Percentiles rank a stretch among this genome's conserved stretches.
phyloP scores from a whole-genome alignment of 2,113 vertebrate genomes.

The Catharus bicknelli region DNA sequence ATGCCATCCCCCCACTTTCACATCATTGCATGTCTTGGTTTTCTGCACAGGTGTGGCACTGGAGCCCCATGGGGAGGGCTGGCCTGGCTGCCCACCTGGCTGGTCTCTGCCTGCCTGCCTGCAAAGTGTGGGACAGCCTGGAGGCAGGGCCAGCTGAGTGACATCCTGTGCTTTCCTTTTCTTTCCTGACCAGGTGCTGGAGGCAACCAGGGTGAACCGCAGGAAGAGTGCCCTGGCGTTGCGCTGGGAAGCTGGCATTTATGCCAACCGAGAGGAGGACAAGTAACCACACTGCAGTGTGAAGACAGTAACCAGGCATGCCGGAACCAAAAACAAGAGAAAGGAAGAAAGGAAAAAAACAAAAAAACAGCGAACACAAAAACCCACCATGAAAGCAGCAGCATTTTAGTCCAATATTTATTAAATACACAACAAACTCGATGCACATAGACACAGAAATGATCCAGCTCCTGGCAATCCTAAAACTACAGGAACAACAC shows the following conservation, averaged over 20 bases:
- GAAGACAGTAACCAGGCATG: conserved; percentile 14
- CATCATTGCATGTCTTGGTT: not conserved
- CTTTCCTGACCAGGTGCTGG: conserved; percentile 84
- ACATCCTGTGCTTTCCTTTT: conserved; percentile 14
- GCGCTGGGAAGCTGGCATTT: conserved; percentile 96
- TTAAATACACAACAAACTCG: conserved; percentile 71
- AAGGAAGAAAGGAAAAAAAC: not conserved
- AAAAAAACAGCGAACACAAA: not conserved
- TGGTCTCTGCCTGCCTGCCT: not conserved
- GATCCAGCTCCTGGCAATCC: conserved; percentile 37
- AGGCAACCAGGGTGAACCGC: conserved; percentile 93
- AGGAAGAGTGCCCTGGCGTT: conserved; percentile 93
- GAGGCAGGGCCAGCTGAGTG: not conserved
- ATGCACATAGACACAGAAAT: conserved; percentile 67
- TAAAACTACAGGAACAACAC: conserved; percentile 21
- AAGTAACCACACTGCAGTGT: conserved; percentile 65
- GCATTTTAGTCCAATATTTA: conserved; percentile 78
- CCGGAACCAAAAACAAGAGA: conserved; percentile 51
- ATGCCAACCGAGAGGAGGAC: conserved; percentile 88
- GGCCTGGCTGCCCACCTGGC: not conserved
- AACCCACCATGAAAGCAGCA: conserved; percentile 14
- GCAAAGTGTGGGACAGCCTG: fast-evolving
- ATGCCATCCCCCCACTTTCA: not conserved
- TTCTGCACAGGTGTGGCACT: not conserved
- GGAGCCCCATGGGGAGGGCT: not conserved